Evolutionary conservation across 92 coral and sea anemone species (phyloP).

Genomic region (Palythoa grandis): DNA sequence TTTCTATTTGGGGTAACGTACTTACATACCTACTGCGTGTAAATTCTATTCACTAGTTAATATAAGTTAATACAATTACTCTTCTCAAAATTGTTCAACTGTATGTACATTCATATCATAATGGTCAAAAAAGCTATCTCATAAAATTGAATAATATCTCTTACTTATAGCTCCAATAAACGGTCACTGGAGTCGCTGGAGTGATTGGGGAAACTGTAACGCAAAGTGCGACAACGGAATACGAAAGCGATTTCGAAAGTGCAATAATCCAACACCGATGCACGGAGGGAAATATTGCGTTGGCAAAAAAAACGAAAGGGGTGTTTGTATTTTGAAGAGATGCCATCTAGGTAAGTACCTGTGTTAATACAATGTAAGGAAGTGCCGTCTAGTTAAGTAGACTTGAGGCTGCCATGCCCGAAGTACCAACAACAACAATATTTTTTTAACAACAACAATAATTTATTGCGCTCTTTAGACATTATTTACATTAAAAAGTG

Average conservation of each 20-base stretch:
- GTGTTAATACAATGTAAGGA: not conserved
- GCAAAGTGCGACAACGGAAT: slow-evolving; percentile 77
- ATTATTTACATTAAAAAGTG: too few species aligned
- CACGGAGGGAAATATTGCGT: slow-evolving; percentile 76
- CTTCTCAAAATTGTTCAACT: not conserved
- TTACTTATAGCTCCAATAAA: slow-evolving; percentile 53
- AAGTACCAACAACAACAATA: too few species aligned
- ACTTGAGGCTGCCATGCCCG: too few species aligned
- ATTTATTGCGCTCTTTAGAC: too few species aligned
- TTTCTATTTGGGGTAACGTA: too few species aligned
- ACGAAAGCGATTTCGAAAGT: slow-evolving; percentile 60
- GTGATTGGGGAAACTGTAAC: slow-evolving; percentile 71
- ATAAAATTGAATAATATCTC: not conserved
- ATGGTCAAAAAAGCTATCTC: not conserved
- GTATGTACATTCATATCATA: not conserved
- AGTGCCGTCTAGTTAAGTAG: too few species aligned
- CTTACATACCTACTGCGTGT: too few species aligned
- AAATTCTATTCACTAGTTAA: too few species aligned
- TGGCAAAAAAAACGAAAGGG: slow-evolving; percentile 47
- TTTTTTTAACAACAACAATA: too few species aligned
- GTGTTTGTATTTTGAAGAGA: slow-evolving; percentile 61
- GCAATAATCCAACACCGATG: slow-evolving; percentile 74
- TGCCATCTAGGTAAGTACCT: slow-evolving; percentile 67
- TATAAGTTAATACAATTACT: too few species aligned
- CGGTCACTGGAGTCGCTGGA: slow-evolving; percentile 92